Evolutionary conservation across 2,113 vertebrate species (phyloP).

Genomic region (Diphyllodes magnificus): DNA sequence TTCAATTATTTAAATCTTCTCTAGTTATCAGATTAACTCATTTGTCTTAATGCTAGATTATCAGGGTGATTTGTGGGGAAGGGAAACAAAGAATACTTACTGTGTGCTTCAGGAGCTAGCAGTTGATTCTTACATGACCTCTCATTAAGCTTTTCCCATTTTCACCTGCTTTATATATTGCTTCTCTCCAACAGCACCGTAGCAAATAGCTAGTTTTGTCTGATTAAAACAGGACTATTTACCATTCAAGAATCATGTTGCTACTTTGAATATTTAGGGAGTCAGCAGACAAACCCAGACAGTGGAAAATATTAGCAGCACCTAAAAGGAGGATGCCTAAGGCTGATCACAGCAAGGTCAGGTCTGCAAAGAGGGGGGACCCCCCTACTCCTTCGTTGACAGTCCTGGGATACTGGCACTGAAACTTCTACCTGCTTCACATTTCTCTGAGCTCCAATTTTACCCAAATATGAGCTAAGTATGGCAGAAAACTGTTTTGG

Average conservation of each 20-base stretch:
- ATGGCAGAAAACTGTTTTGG: background rate
- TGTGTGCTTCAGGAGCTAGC: background rate
- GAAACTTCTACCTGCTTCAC: background rate
- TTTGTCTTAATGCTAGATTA: background rate
- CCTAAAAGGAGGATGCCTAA: background rate
- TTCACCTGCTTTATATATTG: background rate
- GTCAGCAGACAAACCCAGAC: background rate
- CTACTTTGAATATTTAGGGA: background rate
- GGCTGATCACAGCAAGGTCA: background rate
- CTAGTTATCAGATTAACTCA: background rate
- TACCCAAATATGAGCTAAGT: background rate
- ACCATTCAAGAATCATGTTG: background rate
- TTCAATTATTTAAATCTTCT: background rate
- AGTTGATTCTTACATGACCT: background rate
- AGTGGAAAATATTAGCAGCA: background rate
- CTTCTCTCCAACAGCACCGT: background rate
- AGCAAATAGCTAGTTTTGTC: background rate
- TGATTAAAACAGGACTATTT: background rate
- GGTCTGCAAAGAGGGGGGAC: rapidly evolving
- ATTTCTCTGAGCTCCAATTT: background rate
- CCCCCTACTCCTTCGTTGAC: background rate
- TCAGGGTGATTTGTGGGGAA: background rate
- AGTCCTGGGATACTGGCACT: background rate
- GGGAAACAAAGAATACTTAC: background rate
- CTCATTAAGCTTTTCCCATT: background rate